Percentiles rank a stretch among this genome's conserved stretches.
Conservation (phyloP, 2,113 vertebrate species). For the Cebidichthys violaceus region DNA sequence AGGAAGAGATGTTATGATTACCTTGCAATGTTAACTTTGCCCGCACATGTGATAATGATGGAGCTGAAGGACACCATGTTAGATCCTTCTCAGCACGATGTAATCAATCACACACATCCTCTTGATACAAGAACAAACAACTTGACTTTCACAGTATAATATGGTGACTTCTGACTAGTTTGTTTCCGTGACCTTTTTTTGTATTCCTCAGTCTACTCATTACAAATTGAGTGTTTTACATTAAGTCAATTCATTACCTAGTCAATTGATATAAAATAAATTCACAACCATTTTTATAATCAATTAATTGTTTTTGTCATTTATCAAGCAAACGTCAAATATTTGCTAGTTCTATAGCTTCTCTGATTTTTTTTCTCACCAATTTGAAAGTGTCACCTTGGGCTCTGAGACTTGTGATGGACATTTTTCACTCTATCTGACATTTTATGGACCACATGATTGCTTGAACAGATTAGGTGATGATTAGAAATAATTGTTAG, state of each 20-base stretch:
- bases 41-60: constrained; percentile 44
- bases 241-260: neutral
- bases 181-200: constrained; percentile 11
- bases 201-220: neutral
- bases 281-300: neutral
- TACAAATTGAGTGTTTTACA: constrained; percentile 3
- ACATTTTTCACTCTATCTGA: neutral
- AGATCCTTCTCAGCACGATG: constrained; percentile 29
- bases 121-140: constrained; percentile 59
- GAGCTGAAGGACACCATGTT: constrained; percentile 51
- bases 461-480: neutral
- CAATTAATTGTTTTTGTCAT: neutral
- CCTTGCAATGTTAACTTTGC: constrained; percentile 52
- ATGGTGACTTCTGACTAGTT: neutral
- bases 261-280: neutral
- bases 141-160: constrained; percentile 70
- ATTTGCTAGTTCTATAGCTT: neutral
- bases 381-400: neutral
- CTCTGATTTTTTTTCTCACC: neutral
- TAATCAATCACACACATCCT: constrained; percentile 54
- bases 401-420: neutral
- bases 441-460: constrained; percentile 5
- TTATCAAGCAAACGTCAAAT: neutral
- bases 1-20: constrained; percentile 64
- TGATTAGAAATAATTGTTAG: neutral